Evolutionary conservation across 2,113 vertebrate species (phyloP).

Genomic region (Pelusios castaneus): DNA sequence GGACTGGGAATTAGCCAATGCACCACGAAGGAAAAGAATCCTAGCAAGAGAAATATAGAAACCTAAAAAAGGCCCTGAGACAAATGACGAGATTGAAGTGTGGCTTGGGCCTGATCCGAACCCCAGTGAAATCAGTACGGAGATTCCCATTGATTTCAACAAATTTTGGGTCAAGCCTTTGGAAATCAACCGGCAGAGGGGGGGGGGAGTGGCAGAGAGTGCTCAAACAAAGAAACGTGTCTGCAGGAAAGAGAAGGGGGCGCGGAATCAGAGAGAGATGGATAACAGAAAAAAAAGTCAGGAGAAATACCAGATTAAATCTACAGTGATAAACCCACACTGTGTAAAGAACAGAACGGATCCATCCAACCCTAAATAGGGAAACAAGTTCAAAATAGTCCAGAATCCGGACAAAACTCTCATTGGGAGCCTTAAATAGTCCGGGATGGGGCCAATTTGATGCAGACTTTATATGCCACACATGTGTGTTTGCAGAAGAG

Average conservation of each 20-base stretch:
- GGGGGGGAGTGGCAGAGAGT: not conserved
- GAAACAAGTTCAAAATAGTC: not conserved
- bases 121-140: not conserved
- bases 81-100: too few relatives aligned
- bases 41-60: not conserved
- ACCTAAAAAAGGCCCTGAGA: too few relatives aligned
- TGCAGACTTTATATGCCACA: too few relatives aligned
- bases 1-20: not conserved
- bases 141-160: not conserved
- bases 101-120: not conserved
- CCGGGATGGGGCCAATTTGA: too few relatives aligned
- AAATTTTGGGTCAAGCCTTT: not conserved
- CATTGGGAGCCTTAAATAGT: too few relatives aligned
- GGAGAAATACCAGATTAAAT: not conserved
- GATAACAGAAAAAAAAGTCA: not conserved
- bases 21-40: not conserved
- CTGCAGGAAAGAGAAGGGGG: not conserved
- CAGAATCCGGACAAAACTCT: too few relatives aligned
- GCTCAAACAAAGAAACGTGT: not conserved
- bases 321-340: not conserved
- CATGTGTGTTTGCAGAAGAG: too few relatives aligned
- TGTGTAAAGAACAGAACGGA: not conserved
- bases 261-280: not conserved
- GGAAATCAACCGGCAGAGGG: not conserved
- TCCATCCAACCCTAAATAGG: not conserved